Percentiles rank a stretch among this genome's conserved stretches.
Conservation (phyloP, 2,888 invertebrate species). For the Leucozona laternaria region DNA sequence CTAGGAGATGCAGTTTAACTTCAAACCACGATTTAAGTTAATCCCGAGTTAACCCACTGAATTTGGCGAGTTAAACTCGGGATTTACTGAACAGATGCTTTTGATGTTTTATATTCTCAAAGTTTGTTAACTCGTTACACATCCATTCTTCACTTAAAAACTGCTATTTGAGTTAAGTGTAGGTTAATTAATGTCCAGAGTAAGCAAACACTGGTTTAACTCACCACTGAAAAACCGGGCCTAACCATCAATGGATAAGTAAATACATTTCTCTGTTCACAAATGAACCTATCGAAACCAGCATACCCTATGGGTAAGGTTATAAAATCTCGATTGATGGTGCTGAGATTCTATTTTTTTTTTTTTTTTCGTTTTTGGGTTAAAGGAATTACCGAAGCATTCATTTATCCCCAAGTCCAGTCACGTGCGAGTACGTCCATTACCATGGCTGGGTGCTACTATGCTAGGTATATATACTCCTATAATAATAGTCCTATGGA, state of each 20-base stretch:
- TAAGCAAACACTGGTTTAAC: no score
- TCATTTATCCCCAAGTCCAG: constrained; percentile 69
- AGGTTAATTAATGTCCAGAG: no score
- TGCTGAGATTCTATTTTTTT: constrained; percentile 27
- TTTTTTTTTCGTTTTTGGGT: constrained; percentile 33
- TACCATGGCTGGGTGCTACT: constrained; percentile 15
- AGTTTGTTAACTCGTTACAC: no score
- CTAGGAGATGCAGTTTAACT: neutral
- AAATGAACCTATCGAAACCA: neutral
- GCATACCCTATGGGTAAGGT: constrained; percentile 30
- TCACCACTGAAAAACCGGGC: no score
- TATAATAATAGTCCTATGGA: constrained; percentile 2
- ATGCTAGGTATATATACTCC: neutral
- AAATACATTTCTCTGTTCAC: neutral
- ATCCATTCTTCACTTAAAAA: no score
- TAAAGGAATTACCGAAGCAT: constrained; percentile 68
- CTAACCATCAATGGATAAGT: neutral
- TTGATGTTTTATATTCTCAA: no score
- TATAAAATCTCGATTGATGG: constrained; percentile 43
- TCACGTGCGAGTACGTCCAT: constrained; percentile 73
- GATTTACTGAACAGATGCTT: no score
- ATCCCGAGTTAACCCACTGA: no score
- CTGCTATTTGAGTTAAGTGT: no score
- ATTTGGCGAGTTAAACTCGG: no score
- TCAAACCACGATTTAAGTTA: no score